These are phyloP conservation scores for Mus spretus DNA, from an alignment of 2,797 vertebrate genomes.

Conservation along the genomic window DNA sequence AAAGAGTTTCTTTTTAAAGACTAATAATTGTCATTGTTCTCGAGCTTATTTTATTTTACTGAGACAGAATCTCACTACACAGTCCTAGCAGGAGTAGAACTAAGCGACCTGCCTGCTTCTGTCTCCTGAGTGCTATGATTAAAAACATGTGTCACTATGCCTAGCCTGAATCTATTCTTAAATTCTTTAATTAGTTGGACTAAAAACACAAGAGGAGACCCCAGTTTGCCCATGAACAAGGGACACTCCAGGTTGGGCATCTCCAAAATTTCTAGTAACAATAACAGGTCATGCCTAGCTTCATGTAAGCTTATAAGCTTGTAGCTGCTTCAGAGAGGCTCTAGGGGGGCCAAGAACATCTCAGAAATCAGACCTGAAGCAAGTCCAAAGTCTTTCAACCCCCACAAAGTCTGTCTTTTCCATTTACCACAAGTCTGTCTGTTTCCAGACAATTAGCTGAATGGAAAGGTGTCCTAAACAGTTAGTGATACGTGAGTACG, in stretches of 20 bases:
- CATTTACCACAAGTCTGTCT: conserved; percentile 8
- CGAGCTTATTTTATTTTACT: background rate
- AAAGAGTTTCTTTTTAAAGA: background rate
- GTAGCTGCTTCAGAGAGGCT: conserved; percentile 46
- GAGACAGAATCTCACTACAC: background rate
- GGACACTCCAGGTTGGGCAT: background rate
- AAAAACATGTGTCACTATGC: background rate
- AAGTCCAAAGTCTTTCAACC: background rate
- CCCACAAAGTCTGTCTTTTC: conserved; percentile 40
- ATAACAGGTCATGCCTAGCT: conserved; percentile 30
- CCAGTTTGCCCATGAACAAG: background rate
- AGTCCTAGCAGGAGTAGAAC: background rate
- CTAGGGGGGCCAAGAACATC: conserved; percentile 20
- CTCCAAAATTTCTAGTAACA: background rate
- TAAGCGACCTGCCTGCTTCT: background rate
- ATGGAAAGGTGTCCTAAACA: conserved; percentile 48
- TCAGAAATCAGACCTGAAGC: conserved; percentile 46
- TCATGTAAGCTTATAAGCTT: conserved; percentile 7
- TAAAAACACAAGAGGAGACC: background rate
- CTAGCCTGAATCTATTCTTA: background rate
- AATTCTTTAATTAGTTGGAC: background rate
- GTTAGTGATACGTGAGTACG: background rate
- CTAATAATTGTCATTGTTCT: background rate
- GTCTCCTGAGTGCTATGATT: background rate
- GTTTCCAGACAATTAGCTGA: conserved; percentile 58